These are phyloP conservation scores for Idaea biselata DNA, from an alignment of 2,888 invertebrate species.

Conservation along the genomic window DNA sequence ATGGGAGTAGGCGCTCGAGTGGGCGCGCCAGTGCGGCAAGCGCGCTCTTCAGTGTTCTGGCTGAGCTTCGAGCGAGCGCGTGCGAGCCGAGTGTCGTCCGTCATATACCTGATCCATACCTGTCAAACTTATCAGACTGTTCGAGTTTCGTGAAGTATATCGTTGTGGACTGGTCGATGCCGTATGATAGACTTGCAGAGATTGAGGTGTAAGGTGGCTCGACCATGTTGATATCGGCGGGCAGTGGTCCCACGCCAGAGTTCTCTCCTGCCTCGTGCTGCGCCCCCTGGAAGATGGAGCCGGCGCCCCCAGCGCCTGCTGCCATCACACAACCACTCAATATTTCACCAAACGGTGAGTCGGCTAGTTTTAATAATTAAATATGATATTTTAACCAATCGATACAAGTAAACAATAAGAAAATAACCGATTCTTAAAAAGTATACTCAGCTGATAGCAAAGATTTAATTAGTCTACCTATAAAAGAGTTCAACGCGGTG, in stretches of 20 bases:
- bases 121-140: constrained; percentile 37
- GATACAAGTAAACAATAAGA: not conserved
- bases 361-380: not conserved
- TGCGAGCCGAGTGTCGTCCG: constrained; percentile 62
- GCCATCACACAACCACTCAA: constrained; percentile 74
- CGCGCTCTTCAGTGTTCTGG: constrained; percentile 81
- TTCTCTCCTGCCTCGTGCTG: constrained; percentile 81
- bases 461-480: constrained; percentile 2
- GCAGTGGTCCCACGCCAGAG: constrained; percentile 80
- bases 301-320: constrained; percentile 77
- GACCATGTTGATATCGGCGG: constrained; percentile 85
- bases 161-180: constrained; percentile 40
- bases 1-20: constrained; percentile 79
- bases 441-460: not conserved
- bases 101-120: constrained; percentile 44
- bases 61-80: constrained; percentile 79
- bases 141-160: constrained; percentile 56
- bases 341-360: constrained; percentile 81
- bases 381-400: not conserved
- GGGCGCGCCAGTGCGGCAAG: constrained; percentile 76
- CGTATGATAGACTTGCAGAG: constrained; percentile 55
- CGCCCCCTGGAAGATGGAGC: constrained; percentile 84
- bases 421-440: not conserved
- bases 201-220: constrained; percentile 56
- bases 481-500: constrained; percentile 22